phyloP scores from a whole-genome alignment of 1,140 invertebrate genomes.

The Batillaria attramentaria region DNA sequence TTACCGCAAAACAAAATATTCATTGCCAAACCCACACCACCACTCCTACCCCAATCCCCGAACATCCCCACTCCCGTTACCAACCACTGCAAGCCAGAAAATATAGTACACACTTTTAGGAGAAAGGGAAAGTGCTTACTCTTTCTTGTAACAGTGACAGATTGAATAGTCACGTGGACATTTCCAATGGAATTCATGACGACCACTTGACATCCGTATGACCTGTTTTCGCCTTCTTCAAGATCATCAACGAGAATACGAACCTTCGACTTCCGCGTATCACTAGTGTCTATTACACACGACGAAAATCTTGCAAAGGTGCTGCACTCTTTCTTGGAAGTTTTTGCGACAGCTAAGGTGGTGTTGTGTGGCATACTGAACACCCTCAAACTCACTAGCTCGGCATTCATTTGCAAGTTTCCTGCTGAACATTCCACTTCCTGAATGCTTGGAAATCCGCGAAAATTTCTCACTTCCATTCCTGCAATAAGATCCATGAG shows the following conservation, averaged over 20 bases:
- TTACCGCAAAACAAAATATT: too few relatives aligned
- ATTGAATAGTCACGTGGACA: too few relatives aligned
- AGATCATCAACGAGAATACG: constrained; percentile 14
- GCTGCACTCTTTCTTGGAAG: neutral
- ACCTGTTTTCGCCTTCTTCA: constrained; percentile 10
- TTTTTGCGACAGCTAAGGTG: neutral
- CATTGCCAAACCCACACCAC: too few relatives aligned
- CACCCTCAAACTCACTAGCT: neutral
- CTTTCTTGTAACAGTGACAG: too few relatives aligned
- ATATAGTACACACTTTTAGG: too few relatives aligned
- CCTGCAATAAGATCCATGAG: too few relatives aligned
- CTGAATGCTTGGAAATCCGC: neutral
- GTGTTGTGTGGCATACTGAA: neutral
- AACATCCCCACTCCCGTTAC: too few relatives aligned
- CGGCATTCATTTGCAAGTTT: neutral
- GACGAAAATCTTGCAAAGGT: neutral
- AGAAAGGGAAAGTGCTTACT: too few relatives aligned
- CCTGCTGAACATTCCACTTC: constrained; percentile 14
- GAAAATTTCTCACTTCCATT: constrained; percentile 2
- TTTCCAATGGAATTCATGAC: too few relatives aligned
- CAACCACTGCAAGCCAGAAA: too few relatives aligned
- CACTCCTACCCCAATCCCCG: too few relatives aligned
- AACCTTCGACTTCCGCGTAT: neutral
- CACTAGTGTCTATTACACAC: neutral
- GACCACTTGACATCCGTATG: constrained; percentile 6